phyloP scores from a whole-genome alignment of 2,888 invertebrate species.

The Caenorhabditis sp. region DNA sequence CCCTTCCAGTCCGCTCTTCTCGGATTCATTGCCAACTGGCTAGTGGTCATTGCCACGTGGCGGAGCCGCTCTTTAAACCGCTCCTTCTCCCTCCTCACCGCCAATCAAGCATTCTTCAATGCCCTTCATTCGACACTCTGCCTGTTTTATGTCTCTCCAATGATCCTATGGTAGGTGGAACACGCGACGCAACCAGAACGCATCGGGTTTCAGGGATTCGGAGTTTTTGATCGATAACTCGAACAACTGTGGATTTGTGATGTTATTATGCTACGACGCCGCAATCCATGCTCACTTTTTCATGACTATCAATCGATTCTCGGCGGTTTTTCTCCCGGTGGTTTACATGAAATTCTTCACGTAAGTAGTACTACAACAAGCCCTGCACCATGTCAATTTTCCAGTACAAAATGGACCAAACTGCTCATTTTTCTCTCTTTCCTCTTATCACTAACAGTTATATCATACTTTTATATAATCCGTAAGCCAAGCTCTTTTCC shows the following conservation, averaged over 20 bases:
- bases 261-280: constrained; percentile 8
- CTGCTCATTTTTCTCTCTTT: not conserved
- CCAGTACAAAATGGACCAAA: not conserved
- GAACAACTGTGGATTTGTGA: not conserved
- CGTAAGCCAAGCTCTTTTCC: not conserved
- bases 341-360: not conserved
- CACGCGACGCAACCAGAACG: not conserved
- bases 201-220: constrained; percentile 9
- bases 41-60: constrained; percentile 3
- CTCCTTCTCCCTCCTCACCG: constrained; percentile 29
- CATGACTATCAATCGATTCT: constrained; percentile 27
- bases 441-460: not conserved
- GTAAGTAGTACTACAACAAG: not conserved
- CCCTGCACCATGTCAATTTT: not conserved
- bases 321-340: constrained; percentile 19
- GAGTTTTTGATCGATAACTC: not conserved
- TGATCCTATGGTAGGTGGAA: constrained; percentile 11
- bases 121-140: not conserved
- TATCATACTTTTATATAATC: not conserved
- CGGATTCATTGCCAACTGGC: constrained; percentile 1
- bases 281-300: constrained; percentile 15
- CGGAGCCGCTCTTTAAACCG: constrained; percentile 13
- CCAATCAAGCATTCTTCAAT: constrained; percentile 22
- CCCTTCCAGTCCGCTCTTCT: not conserved
- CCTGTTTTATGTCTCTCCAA: constrained; percentile 6